A percentile compares a stretch with the other conserved stretches of the same genome.
Evolutionary conservation across 2,797 vertebrate species (phyloP).

Genomic region (Neosilurus hyrtlii): DNA sequence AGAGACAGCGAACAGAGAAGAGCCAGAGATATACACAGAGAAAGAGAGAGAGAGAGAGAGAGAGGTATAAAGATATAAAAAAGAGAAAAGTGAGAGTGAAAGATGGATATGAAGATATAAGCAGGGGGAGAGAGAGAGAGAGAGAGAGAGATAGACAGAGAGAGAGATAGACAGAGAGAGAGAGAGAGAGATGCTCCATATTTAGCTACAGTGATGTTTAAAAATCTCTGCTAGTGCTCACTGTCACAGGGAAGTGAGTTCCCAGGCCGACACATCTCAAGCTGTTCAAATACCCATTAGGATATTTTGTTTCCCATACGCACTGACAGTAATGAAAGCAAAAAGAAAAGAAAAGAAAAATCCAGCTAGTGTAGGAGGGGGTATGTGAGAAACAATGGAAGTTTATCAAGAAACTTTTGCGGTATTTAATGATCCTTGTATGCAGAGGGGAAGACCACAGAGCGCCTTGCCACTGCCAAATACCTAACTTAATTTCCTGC

Average conservation of each 20-base stretch:
- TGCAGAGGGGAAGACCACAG: constrained; percentile 78
- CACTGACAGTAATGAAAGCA: constrained; percentile 65
- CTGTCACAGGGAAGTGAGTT: constrained; percentile 75
- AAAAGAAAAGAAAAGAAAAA: constrained; percentile 46
- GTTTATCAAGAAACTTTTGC: constrained; percentile 80
- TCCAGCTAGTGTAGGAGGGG: constrained; percentile 55
- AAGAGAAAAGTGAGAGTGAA: not conserved
- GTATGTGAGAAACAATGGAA: constrained; percentile 59
- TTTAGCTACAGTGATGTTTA: constrained; percentile 68
- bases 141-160: not conserved
- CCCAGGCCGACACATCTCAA: constrained; percentile 76
- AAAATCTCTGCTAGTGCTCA: constrained; percentile 69
- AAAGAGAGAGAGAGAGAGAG: not conserved
- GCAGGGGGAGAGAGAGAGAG: not conserved
- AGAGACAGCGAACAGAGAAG: constrained; percentile 28
- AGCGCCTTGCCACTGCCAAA: constrained; percentile 79
- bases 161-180: constrained; percentile 23
- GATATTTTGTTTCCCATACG: constrained; percentile 77
- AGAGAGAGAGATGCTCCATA: constrained; percentile 56
- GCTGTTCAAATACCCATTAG: constrained; percentile 84
- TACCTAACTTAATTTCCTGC: constrained; percentile 89
- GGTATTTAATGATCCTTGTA: constrained; percentile 87
- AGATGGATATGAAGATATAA: not conserved
- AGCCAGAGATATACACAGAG: constrained; percentile 21
- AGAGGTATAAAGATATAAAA: not conserved